phyloP scores from a whole-genome alignment of 2,888 invertebrate genomes.

The Stratiomys singularior region DNA sequence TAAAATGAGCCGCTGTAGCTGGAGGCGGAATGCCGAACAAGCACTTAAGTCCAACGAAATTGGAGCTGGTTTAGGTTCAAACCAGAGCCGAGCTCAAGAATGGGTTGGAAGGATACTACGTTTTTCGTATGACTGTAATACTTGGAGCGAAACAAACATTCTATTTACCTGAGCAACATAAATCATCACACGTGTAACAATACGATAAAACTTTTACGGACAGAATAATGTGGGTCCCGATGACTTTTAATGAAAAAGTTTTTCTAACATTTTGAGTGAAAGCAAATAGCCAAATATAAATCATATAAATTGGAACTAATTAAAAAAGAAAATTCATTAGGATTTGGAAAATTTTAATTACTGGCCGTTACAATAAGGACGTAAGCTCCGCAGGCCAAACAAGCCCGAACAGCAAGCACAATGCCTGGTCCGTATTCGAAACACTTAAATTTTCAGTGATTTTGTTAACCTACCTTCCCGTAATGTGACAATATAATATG shows the following conservation, averaged over 20 bases:
- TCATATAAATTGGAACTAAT: constrained; percentile 32
- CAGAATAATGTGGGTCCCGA: not conserved
- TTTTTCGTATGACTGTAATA: no score
- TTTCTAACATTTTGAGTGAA: not conserved
- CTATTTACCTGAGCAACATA: no score
- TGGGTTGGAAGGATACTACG: no score
- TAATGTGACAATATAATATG: constrained; percentile 78
- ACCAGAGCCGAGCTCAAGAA: no score
- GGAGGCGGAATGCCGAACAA: no score
- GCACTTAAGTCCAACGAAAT: no score
- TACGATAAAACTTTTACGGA: no score
- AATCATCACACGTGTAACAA: no score
- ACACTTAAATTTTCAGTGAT: constrained; percentile 16
- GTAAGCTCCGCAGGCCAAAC: not conserved
- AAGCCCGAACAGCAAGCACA: not conserved
- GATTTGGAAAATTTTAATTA: constrained; percentile 29
- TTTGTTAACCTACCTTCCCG: constrained; percentile 73
- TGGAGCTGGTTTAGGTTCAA: no score
- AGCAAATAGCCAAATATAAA: constrained; percentile 12
- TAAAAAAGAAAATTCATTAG: constrained; percentile 8
- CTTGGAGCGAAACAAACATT: no score
- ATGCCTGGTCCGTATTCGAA: not conserved
- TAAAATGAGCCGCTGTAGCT: no score
- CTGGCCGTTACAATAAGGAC: not conserved
- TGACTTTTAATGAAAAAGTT: constrained; percentile 4